phyloP scores from a whole-genome alignment of 2,113 vertebrate genomes.

The Bos indicus region DNA sequence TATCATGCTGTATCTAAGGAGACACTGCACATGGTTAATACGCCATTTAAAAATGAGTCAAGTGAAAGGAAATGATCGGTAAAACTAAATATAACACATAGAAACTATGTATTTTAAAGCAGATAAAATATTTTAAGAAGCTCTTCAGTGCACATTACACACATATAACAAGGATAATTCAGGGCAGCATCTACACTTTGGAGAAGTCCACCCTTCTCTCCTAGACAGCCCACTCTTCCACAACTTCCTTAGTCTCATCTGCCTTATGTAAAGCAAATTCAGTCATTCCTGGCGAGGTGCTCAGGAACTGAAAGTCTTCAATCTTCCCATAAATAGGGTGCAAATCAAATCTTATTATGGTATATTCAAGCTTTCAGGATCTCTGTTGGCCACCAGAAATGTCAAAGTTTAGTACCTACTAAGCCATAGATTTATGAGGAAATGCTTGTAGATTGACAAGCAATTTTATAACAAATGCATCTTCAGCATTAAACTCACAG shows the following conservation, averaged over 20 bases:
- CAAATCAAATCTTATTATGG: constrained; percentile 58
- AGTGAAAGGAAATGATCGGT: not conserved
- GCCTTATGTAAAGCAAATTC: constrained; percentile 52
- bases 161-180: not conserved
- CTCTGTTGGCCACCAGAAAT: constrained; percentile 64
- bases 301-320: constrained; percentile 61
- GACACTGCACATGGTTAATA: not conserved
- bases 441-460: constrained; percentile 70
- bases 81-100: not conserved
- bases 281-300: constrained; percentile 41
- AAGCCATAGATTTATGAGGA: constrained; percentile 71
- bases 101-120: not conserved
- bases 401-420: constrained; percentile 66
- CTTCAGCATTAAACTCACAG: constrained; percentile 28
- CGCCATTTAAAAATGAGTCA: not conserved
- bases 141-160: not conserved
- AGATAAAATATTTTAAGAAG: not conserved
- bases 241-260: not conserved
- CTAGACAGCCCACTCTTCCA: not conserved
- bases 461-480: constrained; percentile 72
- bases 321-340: constrained; percentile 67
- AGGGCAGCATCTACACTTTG: not conserved
- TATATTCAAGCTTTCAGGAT: constrained; percentile 61
- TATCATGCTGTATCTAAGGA: not conserved
- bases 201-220: not conserved